phyloP scores from a whole-genome alignment of 2,113 vertebrate species.

The Drymodes brunneopygia region DNA sequence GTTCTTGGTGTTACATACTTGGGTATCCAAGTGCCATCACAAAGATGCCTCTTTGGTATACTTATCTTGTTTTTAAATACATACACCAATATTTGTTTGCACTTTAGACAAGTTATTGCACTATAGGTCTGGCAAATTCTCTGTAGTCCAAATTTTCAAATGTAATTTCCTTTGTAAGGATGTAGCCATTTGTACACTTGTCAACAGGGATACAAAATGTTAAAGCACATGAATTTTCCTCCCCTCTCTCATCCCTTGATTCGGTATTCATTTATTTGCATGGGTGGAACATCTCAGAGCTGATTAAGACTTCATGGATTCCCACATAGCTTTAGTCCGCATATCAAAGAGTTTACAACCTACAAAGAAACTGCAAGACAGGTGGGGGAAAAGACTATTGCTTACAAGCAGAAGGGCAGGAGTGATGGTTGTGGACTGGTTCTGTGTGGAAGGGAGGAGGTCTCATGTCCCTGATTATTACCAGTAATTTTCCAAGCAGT shows the following conservation, averaged over 20 bases:
- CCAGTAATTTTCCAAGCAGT: background rate
- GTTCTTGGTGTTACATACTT: background rate
- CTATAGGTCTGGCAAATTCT: background rate
- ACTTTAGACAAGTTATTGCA: background rate
- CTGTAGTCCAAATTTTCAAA: background rate
- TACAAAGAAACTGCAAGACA: background rate
- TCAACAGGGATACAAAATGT: background rate
- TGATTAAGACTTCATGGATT: background rate
- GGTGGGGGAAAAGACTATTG: background rate
- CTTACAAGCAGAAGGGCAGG: background rate
- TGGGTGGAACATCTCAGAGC: conserved; percentile 1
- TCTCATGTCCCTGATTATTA: background rate
- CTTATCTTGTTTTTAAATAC: background rate
- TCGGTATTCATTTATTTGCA: conserved; percentile 28
- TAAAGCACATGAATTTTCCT: background rate
- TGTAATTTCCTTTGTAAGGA: background rate
- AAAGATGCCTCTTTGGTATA: background rate
- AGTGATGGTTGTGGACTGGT: background rate
- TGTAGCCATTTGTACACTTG: background rate
- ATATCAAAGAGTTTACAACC: conserved; percentile 5
- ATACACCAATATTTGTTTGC: background rate
- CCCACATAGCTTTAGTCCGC: background rate
- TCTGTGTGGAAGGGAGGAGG: background rate
- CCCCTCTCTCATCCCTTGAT: background rate
- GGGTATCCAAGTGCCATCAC: background rate